Percentiles rank a stretch among this genome's conserved stretches.
Evolutionary conservation across 2,113 vertebrate species (phyloP).

Genomic region (Hystrix cristata): DNA sequence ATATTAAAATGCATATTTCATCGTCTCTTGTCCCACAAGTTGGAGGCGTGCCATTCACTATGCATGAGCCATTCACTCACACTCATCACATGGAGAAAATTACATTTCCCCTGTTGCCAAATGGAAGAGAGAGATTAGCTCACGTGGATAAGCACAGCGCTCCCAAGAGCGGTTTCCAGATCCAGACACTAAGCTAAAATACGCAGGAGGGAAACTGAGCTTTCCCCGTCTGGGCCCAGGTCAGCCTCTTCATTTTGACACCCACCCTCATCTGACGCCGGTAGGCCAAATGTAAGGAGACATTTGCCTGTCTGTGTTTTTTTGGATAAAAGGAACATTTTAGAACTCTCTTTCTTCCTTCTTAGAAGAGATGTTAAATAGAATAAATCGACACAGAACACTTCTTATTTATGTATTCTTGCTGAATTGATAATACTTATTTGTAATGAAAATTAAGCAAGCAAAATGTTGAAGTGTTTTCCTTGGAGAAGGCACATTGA

Average conservation of each 20-base stretch:
- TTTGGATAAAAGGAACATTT: slow-evolving; percentile 36
- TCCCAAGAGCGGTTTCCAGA: slow-evolving; percentile 56
- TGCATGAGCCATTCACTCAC: slow-evolving; percentile 58
- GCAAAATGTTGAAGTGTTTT: slow-evolving; percentile 72
- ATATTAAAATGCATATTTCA: slow-evolving; percentile 71
- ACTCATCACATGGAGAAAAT: slow-evolving; percentile 66
- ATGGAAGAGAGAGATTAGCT: slow-evolving; percentile 68
- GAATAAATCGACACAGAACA: slow-evolving; percentile 65
- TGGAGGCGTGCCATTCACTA: slow-evolving; percentile 66
- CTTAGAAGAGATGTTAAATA: slow-evolving; percentile 52
- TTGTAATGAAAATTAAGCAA: slow-evolving; percentile 77
- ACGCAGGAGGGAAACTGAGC: background rate
- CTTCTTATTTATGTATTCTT: slow-evolving; percentile 63
- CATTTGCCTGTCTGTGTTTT: background rate
- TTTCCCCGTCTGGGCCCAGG: background rate
- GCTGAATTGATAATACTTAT: slow-evolving; percentile 70
- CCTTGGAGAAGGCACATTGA: background rate
- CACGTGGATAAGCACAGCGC: slow-evolving; percentile 40
- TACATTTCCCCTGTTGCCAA: slow-evolving; percentile 69
- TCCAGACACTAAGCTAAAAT: background rate
- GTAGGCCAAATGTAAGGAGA: background rate
- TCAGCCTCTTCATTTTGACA: background rate
- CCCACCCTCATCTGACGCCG: background rate
- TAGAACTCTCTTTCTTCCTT: slow-evolving; percentile 57
- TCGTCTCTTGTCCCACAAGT: slow-evolving; percentile 6